Base-by-base conservation (phyloP, 2,888 invertebrate genomes). In the Zygaena filipendulae region DNA sequence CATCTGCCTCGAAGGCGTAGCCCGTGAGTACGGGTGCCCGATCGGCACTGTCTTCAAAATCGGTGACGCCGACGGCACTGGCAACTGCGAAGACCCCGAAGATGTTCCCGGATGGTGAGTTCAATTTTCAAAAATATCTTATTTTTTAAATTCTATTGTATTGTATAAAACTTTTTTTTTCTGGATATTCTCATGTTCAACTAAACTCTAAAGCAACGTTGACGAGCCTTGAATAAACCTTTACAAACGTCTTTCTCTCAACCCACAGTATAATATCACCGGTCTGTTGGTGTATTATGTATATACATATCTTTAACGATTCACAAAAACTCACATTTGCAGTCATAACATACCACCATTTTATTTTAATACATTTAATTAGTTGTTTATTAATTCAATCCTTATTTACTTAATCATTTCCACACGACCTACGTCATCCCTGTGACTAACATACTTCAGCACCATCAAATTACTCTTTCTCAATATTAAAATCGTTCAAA, bases 11-110 rank as follows among this genome's bases (percentile, higher is more conserved):
- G 95, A 95, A 69, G 91, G 92, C 45, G 88, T 87, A 33, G 92
- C 95, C 41, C 87, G 95, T 45, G 95, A 95, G 71, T 95, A 95
- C 71, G 95, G 95, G 42, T 96, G 95, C 82, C 95, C 95, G 55
- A 92, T 96, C 60, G 95, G 95, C 32, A 95, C 95, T 32, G 95
- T 95, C 28, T 96, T 95, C 88, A 93, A 94, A 74, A 94, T 95
- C 71, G 94, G 94, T 35, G 92, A 92, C 57, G 79, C 88, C 54
- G 94, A 95, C 49, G 95, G 93, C 54, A 88, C 90, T 48, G 94
- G 95, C 45, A 92, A 92, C 83, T 96, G 95, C 74, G 92, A 93
- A 75, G 95, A 95, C 62, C 95, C 95, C 44, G 94, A 94, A 82
- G 93, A 94, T 68, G 95, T 95, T 82, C 92, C 91, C 71, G 95